These are phyloP conservation scores for Isichthys henryi DNA, from an alignment of 2,113 vertebrate species.

Conservation along the genomic window DNA sequence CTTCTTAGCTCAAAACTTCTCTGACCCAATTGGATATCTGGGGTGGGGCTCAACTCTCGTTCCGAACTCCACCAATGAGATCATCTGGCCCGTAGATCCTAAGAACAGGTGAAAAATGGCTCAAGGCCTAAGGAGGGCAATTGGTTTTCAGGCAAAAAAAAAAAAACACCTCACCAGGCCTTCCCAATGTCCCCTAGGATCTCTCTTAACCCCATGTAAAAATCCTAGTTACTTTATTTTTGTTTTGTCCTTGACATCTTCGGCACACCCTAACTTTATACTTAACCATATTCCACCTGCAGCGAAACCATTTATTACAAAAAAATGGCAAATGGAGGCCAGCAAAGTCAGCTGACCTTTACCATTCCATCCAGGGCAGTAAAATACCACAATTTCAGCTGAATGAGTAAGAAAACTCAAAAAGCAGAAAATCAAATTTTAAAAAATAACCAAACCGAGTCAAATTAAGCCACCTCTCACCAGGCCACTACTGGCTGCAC, in stretches of 20 bases:
- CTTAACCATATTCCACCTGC: neutral
- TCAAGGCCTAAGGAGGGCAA: neutral
- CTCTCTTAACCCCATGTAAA: neutral
- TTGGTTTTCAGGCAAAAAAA: neutral
- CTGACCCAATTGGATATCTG: neutral
- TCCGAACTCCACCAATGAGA: neutral
- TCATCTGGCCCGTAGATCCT: neutral
- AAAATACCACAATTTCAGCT: neutral
- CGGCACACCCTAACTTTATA: neutral
- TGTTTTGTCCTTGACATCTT: neutral
- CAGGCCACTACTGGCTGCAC: neutral
- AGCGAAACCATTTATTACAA: neutral
- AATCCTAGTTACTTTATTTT: neutral
- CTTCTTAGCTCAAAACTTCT: neutral
- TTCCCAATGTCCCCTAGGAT: neutral
- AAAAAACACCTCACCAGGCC: neutral
- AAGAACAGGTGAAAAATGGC: neutral
- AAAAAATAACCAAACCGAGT: neutral
- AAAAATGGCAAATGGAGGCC: neutral
- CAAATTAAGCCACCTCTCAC: neutral
- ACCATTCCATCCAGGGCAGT: neutral
- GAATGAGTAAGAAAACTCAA: neutral
- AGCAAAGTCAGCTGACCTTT: neutral
- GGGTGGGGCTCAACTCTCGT: neutral
- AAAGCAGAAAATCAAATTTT: neutral